A percentile compares a stretch with the other conserved stretches of the same genome.
phyloP scores from a whole-genome alignment of 2,113 vertebrate genomes.

The Atractosteus spatula region DNA sequence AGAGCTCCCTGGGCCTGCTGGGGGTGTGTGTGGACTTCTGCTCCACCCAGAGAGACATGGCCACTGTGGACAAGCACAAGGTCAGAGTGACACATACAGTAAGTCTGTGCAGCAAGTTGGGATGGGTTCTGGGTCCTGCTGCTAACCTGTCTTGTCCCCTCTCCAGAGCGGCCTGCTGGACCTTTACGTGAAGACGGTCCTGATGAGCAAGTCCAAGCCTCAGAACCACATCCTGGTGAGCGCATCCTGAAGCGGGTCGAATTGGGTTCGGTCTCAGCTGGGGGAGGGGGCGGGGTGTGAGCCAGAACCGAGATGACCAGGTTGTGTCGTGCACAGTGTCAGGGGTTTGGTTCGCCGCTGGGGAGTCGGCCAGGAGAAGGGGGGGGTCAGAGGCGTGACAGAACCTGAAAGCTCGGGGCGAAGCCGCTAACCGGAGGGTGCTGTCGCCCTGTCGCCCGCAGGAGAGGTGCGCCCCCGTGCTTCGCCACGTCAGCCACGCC shows the following conservation, averaged over 20 bases:
- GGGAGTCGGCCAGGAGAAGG: too few species aligned
- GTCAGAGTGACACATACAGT: conserved; percentile 43
- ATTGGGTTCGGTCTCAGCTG: neutral
- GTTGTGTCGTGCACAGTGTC: neutral
- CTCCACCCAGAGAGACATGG: conserved; percentile 75
- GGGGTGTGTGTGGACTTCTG: conserved; percentile 86
- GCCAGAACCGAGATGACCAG: neutral
- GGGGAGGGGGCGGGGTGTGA: neutral
- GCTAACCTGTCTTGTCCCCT: neutral
- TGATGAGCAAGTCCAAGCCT: conserved; percentile 92
- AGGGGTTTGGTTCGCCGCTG: neutral
- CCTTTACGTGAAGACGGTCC: conserved; percentile 87
- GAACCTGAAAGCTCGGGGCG: too few species aligned
- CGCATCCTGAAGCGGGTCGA: neutral
- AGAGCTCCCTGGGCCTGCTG: conserved; percentile 73
- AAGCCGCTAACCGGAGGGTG: neutral
- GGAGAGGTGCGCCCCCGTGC: conserved; percentile 79
- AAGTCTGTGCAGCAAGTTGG: neutral
- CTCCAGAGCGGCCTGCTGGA: conserved; percentile 79
- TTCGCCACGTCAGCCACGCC: conserved; percentile 81
- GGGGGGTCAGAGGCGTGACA: too few species aligned
- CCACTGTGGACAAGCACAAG: conserved; percentile 77
- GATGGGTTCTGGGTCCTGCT: neutral
- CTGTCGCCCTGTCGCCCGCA: conserved; percentile 44
- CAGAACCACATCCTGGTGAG: conserved; percentile 86